phyloP scores from a whole-genome alignment of 2,113 vertebrate genomes.

The Ranitomeya imitator region DNA sequence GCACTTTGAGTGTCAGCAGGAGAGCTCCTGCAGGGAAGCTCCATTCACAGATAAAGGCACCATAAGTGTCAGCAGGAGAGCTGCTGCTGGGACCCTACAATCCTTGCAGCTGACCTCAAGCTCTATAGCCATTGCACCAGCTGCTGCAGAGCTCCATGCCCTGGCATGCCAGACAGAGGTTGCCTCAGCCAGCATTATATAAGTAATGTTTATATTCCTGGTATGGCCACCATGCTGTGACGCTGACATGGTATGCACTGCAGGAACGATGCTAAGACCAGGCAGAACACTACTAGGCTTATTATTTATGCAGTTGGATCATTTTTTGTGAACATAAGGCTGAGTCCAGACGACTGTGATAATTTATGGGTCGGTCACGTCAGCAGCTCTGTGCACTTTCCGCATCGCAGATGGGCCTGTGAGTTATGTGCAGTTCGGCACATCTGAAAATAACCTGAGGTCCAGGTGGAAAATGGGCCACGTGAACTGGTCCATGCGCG shows the following conservation, averaged over 20 bases:
- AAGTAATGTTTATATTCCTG: not conserved
- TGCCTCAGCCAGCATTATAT: not conserved
- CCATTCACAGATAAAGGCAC: not conserved
- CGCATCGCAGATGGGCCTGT: no score
- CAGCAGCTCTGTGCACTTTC: no score
- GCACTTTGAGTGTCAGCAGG: no score
- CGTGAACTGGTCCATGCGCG: no score
- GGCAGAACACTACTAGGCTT: not conserved
- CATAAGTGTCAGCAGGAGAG: not conserved
- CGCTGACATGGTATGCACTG: not conserved
- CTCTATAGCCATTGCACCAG: not conserved
- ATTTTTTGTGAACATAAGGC: no score
- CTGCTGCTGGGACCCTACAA: not conserved
- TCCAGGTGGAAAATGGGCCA: no score
- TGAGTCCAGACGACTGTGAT: no score
- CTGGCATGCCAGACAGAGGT: not conserved
- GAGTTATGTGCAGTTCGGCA: no score
- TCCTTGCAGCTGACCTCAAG: not conserved
- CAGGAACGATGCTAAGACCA: not conserved
- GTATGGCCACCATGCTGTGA: not conserved
- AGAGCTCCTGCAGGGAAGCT: not conserved
- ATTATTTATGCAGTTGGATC: not conserved
- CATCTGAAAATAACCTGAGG: no score
- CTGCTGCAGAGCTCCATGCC: not conserved
- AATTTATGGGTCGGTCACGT: no score